These are phyloP conservation scores for Aelia acuminata DNA, from an alignment of 2,888 invertebrate genomes.

Conservation along the genomic window DNA sequence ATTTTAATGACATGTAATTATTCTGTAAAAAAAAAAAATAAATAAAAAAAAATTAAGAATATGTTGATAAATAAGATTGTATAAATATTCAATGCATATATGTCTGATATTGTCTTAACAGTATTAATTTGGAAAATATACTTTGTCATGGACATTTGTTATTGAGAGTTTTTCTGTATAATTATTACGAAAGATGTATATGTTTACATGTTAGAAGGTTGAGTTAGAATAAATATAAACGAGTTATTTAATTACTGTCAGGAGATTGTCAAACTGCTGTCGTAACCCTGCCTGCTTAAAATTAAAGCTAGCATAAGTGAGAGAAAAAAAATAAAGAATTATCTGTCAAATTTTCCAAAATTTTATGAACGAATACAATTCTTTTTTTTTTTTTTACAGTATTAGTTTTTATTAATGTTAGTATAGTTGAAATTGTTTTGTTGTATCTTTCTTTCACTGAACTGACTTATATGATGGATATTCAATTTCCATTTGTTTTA, in stretches of 20 bases:
- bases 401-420: conserved; percentile 33
- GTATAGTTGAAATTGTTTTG: not conserved
- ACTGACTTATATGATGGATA: conserved; percentile 34
- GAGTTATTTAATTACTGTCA: conserved; percentile 38
- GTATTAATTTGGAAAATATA: conserved; percentile 38
- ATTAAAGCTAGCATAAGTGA: conserved; percentile 34
- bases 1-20: conserved; percentile 52
- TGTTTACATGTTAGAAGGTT: conserved; percentile 47
- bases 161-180: conserved; percentile 26
- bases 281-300: conserved; percentile 20
- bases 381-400: not conserved
- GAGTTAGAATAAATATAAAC: conserved; percentile 43
- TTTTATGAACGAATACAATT: not conserved
- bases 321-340: conserved; percentile 30
- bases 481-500: conserved; percentile 7
- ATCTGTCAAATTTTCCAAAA: conserved; percentile 34
- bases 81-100: conserved; percentile 37
- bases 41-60: not conserved
- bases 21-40: conserved; percentile 54
- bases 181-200: conserved; percentile 42
- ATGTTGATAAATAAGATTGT: conserved; percentile 15
- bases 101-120: conserved; percentile 34
- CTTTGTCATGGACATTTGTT: conserved; percentile 40
- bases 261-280: conserved; percentile 26
- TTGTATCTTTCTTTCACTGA: not conserved